phyloP scores from a whole-genome alignment of 2,797 vertebrate species.

The Sphenodon punctatus region DNA sequence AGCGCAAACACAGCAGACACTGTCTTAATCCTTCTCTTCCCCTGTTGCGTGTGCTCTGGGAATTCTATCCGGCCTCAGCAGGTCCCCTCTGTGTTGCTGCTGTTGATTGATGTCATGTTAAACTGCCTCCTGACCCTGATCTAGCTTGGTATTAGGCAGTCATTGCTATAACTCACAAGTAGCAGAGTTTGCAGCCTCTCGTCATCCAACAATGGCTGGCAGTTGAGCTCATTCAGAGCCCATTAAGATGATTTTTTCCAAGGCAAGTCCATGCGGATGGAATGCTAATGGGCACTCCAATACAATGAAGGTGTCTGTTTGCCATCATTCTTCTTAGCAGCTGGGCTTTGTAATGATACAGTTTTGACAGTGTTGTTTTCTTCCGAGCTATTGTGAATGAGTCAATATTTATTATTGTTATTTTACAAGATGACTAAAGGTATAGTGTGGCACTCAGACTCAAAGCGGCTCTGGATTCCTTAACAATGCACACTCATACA shows the following conservation, averaged over 20 bases:
- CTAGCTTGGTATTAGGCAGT: not conserved
- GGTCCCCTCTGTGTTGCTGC: not conserved
- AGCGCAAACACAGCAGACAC: not conserved
- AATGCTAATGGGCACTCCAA: conserved; percentile 27
- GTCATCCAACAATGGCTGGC: not conserved
- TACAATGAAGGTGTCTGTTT: not conserved
- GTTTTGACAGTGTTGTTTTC: not conserved
- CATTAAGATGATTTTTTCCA: conserved; percentile 6
- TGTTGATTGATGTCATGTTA: not conserved
- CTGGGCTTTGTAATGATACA: not conserved
- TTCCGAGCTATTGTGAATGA: not conserved
- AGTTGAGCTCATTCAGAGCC: conserved; percentile 34
- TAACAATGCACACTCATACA: not conserved
- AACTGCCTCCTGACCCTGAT: conserved; percentile 23
- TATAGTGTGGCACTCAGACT: not conserved
- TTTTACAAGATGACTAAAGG: not conserved
- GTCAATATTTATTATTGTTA: not conserved
- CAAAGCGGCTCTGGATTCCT: not conserved
- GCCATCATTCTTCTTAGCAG: not conserved
- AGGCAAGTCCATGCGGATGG: not conserved
- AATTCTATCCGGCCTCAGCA: not conserved
- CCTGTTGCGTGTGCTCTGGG: not conserved
- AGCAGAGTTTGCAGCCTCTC: not conserved
- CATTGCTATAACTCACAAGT: not conserved
- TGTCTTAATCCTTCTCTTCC: not conserved